phyloP scores from a whole-genome alignment of 2,797 vertebrate species.

The Dipus sagitta region DNA sequence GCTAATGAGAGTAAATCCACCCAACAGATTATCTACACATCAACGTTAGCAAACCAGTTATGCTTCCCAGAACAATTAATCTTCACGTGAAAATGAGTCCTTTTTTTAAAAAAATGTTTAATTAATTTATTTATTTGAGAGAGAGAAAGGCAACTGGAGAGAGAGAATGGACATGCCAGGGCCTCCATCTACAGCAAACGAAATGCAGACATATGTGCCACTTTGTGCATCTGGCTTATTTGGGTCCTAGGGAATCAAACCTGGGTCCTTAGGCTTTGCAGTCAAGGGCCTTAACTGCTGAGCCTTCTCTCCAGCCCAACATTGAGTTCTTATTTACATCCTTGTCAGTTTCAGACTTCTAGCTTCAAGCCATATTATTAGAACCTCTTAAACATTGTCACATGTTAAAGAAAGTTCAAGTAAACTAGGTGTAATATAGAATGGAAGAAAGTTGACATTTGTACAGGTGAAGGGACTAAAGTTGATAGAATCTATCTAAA shows the following conservation, averaged over 20 bases:
- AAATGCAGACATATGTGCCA: too few species aligned
- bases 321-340: not conserved
- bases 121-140: too few species aligned
- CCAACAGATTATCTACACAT: not conserved
- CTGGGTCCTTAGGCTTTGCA: too few species aligned
- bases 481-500: not conserved
- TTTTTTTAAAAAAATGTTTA: not conserved
- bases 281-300: too few species aligned
- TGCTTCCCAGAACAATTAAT: not conserved
- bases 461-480: not conserved
- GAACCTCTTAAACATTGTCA: not conserved
- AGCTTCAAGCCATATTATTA: not conserved
- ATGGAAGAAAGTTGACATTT: not conserved
- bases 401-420: not conserved
- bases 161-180: too few species aligned
- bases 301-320: too few species aligned
- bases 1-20: not conserved
- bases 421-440: not conserved
- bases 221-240: too few species aligned
- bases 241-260: too few species aligned
- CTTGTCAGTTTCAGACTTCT: not conserved
- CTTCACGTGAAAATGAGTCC: not conserved
- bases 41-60: not conserved
- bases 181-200: too few species aligned
- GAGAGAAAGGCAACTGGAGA: too few species aligned